Evolutionary conservation across 2,888 invertebrate genomes (phyloP).

Genomic region (Stenolophus ochropezus): DNA sequence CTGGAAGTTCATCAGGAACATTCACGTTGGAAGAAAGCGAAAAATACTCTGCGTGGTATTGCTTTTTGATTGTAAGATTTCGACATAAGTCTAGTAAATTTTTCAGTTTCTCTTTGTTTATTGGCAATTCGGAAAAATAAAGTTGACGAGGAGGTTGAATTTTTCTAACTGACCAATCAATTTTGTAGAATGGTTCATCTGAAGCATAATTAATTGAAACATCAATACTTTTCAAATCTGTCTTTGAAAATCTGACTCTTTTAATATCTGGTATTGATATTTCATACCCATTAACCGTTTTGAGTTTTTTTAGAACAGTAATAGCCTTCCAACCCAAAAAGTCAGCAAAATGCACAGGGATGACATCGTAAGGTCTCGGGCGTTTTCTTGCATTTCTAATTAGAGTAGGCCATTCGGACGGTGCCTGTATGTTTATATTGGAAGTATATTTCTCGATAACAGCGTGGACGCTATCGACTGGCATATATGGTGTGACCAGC

Average conservation of each 20-base stretch:
- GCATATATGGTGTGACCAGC: constrained; percentile 67
- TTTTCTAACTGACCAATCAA: constrained; percentile 16
- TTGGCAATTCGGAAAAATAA: constrained; percentile 11
- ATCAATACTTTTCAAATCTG: constrained; percentile 38
- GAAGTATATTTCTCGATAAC: constrained; percentile 63
- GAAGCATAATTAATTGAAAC: not conserved
- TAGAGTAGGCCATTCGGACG: constrained; percentile 65
- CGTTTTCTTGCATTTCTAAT: constrained; percentile 62
- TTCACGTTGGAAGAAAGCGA: constrained; percentile 16
- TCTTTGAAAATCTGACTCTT: constrained; percentile 34
- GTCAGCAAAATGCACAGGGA: constrained; percentile 54
- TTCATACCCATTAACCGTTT: constrained; percentile 21
- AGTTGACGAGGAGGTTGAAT: not conserved
- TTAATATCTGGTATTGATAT: constrained; percentile 39
- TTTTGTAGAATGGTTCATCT: constrained; percentile 13
- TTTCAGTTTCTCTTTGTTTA: constrained; percentile 30
- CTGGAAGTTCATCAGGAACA: constrained; percentile 48
- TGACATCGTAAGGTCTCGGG: constrained; percentile 62
- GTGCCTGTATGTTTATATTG: constrained; percentile 64
- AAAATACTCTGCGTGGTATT: constrained; percentile 51
- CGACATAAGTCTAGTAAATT: constrained; percentile 30
- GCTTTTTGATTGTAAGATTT: constrained; percentile 38
- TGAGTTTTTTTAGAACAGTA: constrained; percentile 21
- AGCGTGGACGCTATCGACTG: constrained; percentile 65
- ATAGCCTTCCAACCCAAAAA: constrained; percentile 58